Evolutionary conservation across 2,888 invertebrate species (phyloP).

Genomic region (Ectemnius cavifrons): DNA sequence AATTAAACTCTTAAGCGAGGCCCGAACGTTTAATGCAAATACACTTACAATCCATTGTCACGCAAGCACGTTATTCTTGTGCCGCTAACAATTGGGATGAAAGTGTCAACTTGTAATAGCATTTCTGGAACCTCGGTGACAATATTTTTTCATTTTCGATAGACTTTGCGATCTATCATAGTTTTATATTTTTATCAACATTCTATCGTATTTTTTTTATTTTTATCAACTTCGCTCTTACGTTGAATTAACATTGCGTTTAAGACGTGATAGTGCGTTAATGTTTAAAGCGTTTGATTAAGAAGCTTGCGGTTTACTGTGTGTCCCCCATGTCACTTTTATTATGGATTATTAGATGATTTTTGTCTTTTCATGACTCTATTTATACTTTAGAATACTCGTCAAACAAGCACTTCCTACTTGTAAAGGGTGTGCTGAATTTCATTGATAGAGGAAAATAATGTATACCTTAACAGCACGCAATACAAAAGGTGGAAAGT

Average conservation of each 20-base stretch:
- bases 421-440: constrained; percentile 29
- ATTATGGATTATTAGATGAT: neutral
- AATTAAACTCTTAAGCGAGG: neutral
- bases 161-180: no score
- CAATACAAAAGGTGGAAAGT: constrained; percentile 76
- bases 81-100: no score
- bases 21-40: neutral
- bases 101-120: no score
- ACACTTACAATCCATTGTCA: neutral
- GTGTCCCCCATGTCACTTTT: neutral
- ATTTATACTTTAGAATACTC: constrained; percentile 3
- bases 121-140: no score
- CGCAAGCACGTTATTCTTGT: neutral
- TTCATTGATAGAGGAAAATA: constrained; percentile 54
- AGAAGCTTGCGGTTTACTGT: no score
- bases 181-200: no score
- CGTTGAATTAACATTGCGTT: no score
- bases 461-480: constrained; percentile 75
- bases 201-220: no score
- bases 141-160: no score
- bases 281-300: no score
- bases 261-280: no score
- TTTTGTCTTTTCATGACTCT: neutral
- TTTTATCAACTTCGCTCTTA: no score
- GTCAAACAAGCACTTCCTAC: constrained; percentile 12